phyloP scores from a whole-genome alignment of 1,140 invertebrate genomes.

The Zaprionus taronus region DNA sequence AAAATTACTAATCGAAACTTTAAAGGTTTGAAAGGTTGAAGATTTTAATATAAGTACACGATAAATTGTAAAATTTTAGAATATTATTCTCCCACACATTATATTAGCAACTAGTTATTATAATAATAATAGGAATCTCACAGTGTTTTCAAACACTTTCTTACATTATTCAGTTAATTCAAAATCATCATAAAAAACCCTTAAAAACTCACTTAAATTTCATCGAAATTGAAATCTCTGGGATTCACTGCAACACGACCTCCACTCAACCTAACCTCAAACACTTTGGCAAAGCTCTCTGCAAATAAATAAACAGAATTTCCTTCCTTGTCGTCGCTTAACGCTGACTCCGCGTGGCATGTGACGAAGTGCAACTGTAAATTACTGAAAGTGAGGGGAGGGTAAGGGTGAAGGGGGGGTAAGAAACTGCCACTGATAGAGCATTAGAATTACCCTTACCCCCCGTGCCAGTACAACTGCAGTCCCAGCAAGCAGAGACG shows the following conservation, averaged over 20 bases:
- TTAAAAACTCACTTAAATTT: not conserved
- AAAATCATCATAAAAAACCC: not conserved
- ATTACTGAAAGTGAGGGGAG: constrained; percentile 29
- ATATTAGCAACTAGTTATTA: too few species aligned
- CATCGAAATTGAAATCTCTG: not conserved
- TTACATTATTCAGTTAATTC: not conserved
- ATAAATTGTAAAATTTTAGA: too few species aligned
- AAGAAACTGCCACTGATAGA: constrained; percentile 55
- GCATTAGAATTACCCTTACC: constrained; percentile 74
- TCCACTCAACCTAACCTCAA: not conserved
- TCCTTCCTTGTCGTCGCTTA: not conserved
- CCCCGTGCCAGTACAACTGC: constrained; percentile 2
- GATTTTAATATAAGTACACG: too few species aligned
- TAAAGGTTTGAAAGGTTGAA: too few species aligned
- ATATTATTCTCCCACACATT: too few species aligned
- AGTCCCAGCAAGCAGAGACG: not conserved
- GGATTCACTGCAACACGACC: not conserved
- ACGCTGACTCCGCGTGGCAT: constrained; percentile 52
- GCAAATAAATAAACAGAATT: constrained; percentile 12
- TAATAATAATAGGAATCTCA: too few species aligned
- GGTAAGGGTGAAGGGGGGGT: not conserved
- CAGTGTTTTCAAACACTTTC: not conserved
- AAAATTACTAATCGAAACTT: not conserved
- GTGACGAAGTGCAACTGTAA: constrained; percentile 61
- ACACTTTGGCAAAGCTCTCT: not conserved